Base-by-base conservation (phyloP, 1,140 invertebrate species). In the Pteromalus puparum region DNA sequence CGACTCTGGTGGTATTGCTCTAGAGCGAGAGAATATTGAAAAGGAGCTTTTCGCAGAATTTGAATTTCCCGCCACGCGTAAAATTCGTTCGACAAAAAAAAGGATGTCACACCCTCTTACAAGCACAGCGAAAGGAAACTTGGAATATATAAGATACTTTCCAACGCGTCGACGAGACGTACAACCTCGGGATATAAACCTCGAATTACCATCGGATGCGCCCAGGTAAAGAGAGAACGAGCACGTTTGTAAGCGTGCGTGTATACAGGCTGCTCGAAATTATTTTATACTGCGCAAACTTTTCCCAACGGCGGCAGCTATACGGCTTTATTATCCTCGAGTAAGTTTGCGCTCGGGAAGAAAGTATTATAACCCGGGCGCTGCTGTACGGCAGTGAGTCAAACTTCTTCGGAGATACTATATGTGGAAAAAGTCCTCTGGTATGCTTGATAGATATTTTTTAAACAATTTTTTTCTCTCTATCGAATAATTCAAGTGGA, bases 231-330 rank as follows among this genome's bases (percentile, higher is more conserved):
- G 21, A 46, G 38, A 21, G 74, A 42, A n/a, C 6, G 30, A 46
- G 76, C 21, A 38, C 10, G 21, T 42, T 42, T 42, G 38, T 42
- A 42, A 42, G 74, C 34, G 38, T n/a, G 82, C 24, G 38, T n/a
- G 68, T 80, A 80, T 65, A 48, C 48, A 74, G 42, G 70, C 77
- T 67, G 28, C 38, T 26, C 26, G 79, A 87, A 83, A 87, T 87
- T 87, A 87, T 84, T 87, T 85, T 85, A 85, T 82, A 84, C 38
- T 72, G 67, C 70, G 68, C 78, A 82, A 85, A 85, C 74, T 87
- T 87, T 80, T 34, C 65, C 24, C 80, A 18, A 34, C 67, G 9
- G 21, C 48, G 75, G 12, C 13, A 2, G 6, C 18, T n/a, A 5
- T 61, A 61, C 53, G 53, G 53, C 81, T 85, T 85, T 87, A 85